Percentiles rank a stretch among this genome's conserved stretches.
Evolutionary conservation across 2,888 invertebrate species (phyloP).

Genomic region (Drosophila mayaguana): DNA sequence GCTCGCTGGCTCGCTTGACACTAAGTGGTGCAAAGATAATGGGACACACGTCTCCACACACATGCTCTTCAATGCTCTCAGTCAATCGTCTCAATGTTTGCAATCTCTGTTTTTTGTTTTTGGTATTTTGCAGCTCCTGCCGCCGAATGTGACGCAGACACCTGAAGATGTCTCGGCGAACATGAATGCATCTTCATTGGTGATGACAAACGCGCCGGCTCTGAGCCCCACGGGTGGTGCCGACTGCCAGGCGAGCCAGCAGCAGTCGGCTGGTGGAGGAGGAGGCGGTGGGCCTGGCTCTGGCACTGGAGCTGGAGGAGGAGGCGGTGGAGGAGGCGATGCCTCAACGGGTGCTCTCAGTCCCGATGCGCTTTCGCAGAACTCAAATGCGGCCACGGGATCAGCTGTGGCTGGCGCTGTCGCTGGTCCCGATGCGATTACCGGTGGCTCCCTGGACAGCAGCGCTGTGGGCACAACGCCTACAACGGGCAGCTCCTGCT

Average conservation of each 20-base stretch:
- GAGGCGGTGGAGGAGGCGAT: conserved; percentile 70
- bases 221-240: conserved; percentile 80
- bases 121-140: conserved; percentile 72
- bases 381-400: conserved; percentile 82
- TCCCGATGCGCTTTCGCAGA: conserved; percentile 85
- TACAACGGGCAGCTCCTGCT: conserved; percentile 87
- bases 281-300: conserved; percentile 84
- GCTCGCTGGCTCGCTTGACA: conserved; percentile 6
- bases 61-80: conserved; percentile 4
- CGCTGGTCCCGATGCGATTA: conserved; percentile 43
- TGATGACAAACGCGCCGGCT: conserved; percentile 77
- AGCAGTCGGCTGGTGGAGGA: conserved; percentile 87
- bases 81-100: conserved; percentile 5
- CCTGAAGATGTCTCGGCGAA: conserved; percentile 71
- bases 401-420: conserved; percentile 47
- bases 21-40: conserved; percentile 43
- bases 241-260: conserved; percentile 86
- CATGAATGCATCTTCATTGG: conserved; percentile 66
- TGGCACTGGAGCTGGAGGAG: conserved; percentile 81
- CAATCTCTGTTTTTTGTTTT: conserved; percentile 9
- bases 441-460: conserved; percentile 72
- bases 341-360: conserved; percentile 83
- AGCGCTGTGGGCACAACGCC: conserved; percentile 71
- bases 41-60: conserved; percentile 12
- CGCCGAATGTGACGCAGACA: conserved; percentile 74